Evolutionary conservation across 2,113 vertebrate species (phyloP).

Genomic region (Propithecus coquereli): DNA sequence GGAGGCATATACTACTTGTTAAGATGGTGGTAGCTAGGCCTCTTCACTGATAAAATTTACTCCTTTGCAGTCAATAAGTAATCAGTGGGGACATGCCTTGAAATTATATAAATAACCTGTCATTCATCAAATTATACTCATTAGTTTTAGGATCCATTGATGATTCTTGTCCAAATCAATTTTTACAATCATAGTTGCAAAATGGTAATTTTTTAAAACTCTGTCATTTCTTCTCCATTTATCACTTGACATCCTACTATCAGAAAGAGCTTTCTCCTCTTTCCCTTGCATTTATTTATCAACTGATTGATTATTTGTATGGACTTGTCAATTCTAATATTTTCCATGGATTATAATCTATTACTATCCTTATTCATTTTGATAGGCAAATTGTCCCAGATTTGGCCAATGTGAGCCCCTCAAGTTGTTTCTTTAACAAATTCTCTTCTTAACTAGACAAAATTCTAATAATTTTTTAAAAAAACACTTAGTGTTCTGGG

Average conservation of each 20-base stretch:
- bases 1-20: background rate
- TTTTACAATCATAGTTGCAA: background rate
- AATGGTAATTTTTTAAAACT: background rate
- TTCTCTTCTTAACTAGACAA: background rate
- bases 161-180: background rate
- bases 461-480: background rate
- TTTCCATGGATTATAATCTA: background rate
- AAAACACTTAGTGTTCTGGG: background rate
- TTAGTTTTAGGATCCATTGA: background rate
- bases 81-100: background rate
- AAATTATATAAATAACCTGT: background rate
- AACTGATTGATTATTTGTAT: background rate
- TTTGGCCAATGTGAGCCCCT: background rate
- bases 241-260: background rate
- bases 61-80: background rate
- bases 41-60: background rate
- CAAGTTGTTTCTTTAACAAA: background rate
- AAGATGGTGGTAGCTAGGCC: background rate
- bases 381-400: background rate
- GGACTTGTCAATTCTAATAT: background rate
- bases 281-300: background rate
- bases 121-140: background rate
- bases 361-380: background rate
- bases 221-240: background rate
- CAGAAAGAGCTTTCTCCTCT: background rate